A percentile compares a stretch with the other conserved stretches of the same genome.
These are phyloP conservation scores for Microtus richardsoni DNA, from an alignment of 2,113 vertebrate genomes.

Conservation along the genomic window DNA sequence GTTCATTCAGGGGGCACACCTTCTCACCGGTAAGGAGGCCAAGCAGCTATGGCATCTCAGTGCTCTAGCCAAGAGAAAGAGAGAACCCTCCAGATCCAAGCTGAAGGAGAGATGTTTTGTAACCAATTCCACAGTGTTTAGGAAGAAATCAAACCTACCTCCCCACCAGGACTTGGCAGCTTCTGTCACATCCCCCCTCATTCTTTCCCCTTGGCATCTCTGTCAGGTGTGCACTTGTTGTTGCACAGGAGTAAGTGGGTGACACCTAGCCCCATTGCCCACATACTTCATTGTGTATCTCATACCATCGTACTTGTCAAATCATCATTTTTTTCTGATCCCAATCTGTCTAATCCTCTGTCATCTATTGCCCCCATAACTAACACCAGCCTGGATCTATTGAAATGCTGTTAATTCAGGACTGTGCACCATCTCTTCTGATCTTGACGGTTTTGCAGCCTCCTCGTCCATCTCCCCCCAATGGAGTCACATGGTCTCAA, in stretches of 20 bases:
- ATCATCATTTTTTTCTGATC: background rate
- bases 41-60: background rate
- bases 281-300: fast-evolving
- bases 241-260: background rate
- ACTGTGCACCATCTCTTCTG: background rate
- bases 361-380: background rate
- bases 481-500: background rate
- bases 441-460: background rate
- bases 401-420: no score
- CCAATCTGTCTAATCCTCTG: fast-evolving
- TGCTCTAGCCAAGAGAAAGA: no score
- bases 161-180: background rate
- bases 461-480: no score
- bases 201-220: no score
- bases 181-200: background rate
- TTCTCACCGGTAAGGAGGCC: constrained; percentile 90
- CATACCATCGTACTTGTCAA: fast-evolving
- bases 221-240: fast-evolving
- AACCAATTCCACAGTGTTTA: background rate
- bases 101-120: background rate
- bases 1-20: constrained; percentile 92
- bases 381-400: background rate
- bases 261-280: fast-evolving
- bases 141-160: background rate
- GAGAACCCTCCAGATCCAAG: background rate